Base-by-base conservation (phyloP, 2,797 vertebrate species). In the Notolabrus celidotus region DNA sequence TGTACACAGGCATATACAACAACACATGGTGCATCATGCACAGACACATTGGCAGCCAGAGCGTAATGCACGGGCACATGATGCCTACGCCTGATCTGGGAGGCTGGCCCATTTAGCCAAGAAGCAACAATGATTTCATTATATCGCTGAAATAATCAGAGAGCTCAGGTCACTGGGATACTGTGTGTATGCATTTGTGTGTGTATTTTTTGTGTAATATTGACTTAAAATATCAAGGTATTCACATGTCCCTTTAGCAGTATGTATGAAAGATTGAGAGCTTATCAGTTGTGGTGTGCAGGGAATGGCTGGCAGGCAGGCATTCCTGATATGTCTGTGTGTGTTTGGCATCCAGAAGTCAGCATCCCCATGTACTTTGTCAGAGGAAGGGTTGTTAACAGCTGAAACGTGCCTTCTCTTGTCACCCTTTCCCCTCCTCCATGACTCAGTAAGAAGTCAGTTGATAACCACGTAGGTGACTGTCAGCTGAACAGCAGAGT, bases 111-210 rank as follows among this genome's bases (percentile, higher is more conserved):
- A 67, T 86, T 90, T 71, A 87, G 60, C 69, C 77, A 72, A 74
- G 77, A 82, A 82, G 77, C 80, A 87, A 90, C 90, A 92, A 90
- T 85, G 88, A 88, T 88, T 89, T 87, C 88, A 89, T 92, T 92
- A 89, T 92, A 59, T 74, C 33, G 52, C 70, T 62, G 68, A 82
- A 86, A 85, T 84, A 74, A 77, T 84, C 75, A 80, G 73, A 77
- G 76, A 41, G 64, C 59, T 71, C 71, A 69, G 73, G 69, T 84
- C 72, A 51, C 29, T 47, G 42, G 23, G 61, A 56, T 51, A 16
- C 19, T 43, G 34, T 62, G 31, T 22, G 33, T 56, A 34, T 27
- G n/a, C 61, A 36, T 46, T 25, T 39, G 60, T 31, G 41, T 46
- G 27, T 31, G 53, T 47, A 19, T 59, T 43, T 10, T 7, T 12